phyloP scores from a whole-genome alignment of 2,888 invertebrate species.

The Adineta ricciae region DNA sequence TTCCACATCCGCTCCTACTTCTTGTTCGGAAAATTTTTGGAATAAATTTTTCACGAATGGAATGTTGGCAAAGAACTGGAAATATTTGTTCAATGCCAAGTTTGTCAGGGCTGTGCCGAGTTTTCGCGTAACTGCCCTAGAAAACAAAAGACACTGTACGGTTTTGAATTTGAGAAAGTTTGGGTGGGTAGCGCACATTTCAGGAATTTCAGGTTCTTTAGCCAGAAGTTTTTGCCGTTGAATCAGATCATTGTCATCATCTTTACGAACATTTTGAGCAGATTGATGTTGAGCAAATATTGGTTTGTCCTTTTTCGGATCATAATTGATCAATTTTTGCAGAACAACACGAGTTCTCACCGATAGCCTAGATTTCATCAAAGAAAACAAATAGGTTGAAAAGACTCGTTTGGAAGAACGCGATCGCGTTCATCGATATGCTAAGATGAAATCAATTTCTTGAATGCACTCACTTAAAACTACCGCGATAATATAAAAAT shows the following conservation, averaged over 20 bases:
- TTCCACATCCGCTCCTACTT: neutral
- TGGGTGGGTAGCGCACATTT: neutral
- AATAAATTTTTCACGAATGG: neutral
- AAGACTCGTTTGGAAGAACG: too few relatives aligned
- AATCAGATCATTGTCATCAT: neutral
- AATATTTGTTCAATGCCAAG: neutral
- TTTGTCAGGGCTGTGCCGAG: neutral
- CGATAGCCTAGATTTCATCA: neutral
- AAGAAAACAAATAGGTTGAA: too few relatives aligned
- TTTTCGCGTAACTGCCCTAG: neutral
- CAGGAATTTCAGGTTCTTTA: neutral
- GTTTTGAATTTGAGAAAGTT: too few relatives aligned
- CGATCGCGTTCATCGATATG: too few relatives aligned
- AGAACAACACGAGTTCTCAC: neutral
- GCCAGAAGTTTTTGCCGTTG: neutral
- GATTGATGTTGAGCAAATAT: neutral
- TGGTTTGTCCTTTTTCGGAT: neutral
- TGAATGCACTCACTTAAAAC: neutral
- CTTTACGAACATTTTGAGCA: neutral
- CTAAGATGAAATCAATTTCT: neutral
- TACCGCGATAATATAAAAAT: constrained; percentile 7
- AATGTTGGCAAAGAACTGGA: neutral
- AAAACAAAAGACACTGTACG: neutral
- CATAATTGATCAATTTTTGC: neutral
- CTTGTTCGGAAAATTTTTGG: neutral